Base-by-base conservation (phyloP, 2,888 invertebrate species). In the Pseudanteris insignis region DNA sequence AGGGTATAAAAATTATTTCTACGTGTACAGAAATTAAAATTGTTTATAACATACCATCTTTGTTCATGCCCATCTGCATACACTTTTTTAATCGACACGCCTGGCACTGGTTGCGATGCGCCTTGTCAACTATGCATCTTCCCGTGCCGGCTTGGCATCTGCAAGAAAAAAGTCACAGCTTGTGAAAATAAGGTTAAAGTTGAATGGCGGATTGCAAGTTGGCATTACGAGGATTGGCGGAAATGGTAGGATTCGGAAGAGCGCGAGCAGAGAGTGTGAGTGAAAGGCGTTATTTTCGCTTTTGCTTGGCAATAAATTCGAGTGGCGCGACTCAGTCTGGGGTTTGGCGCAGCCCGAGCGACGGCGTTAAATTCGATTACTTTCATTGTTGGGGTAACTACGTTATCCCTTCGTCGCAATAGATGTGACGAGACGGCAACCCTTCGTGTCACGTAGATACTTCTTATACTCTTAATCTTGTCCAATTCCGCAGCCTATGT, bases 91-190 rank as follows among this genome's bases (percentile, higher is more conserved):
- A 85, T 8, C 98, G 85, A 75, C 98, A 98, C 0, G 96, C 92
- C 2, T 97, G 84, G 78, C 98, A 98, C 78, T 98, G 97, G 82
- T 98, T 98, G 14, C 97, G 84, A 76, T 96, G 96, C 0, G 94
- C 92, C 79, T 97, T 98, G 81, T 98, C 97, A 5, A 98, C 93
- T 32, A 92, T 83, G 75, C 97, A 98, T 43, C 92, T 85, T 1
- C 99, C 99, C 0, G 97, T 99, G 24, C 98, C 98, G 0, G 98
- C 98, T 84, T 99, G 99, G 80, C 99, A 99, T 85, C 97, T 97
- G 83, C 3, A 50, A 50, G 54, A 40, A 50, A 60, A 61, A 58
- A 54, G 51, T 2, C 8, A 26, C 6, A 9, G n/a, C n/a, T 18
- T 18, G 18, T 18, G 18, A 4, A 18, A 18, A n/a, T n/a, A n/a